phyloP scores from a whole-genome alignment of 2,888 invertebrate genomes.

The Yponomeuta evonymella region DNA sequence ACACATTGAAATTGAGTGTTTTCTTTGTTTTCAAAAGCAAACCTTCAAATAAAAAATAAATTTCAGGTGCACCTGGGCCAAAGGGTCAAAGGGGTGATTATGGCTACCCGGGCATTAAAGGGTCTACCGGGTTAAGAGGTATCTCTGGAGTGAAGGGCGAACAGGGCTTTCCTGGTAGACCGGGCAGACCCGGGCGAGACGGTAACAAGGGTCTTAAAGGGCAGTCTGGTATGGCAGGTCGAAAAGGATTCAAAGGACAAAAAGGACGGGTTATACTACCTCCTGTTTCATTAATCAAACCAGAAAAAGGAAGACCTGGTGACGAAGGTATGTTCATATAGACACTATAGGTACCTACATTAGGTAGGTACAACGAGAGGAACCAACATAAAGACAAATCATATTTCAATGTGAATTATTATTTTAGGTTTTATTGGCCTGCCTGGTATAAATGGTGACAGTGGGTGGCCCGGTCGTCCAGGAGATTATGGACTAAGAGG shows the following conservation, averaged over 20 bases:
- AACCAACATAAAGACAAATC: too few relatives aligned
- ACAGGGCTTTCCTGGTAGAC: constrained; percentile 39
- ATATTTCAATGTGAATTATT: constrained; percentile 6
- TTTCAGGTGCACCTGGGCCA: constrained; percentile 34
- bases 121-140: constrained; percentile 48
- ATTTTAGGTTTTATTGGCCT: constrained; percentile 61
- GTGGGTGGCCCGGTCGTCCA: constrained; percentile 47
- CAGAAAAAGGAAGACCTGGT: constrained; percentile 76
- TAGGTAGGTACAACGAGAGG: too few relatives aligned
- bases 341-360: too few relatives aligned
- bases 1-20: too few relatives aligned
- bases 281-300: constrained; percentile 40
- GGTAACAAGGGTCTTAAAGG: constrained; percentile 65
- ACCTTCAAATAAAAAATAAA: too few relatives aligned
- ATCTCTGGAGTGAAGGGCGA: constrained; percentile 44
- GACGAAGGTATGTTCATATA: constrained; percentile 53
- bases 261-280: constrained; percentile 56
- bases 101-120: constrained; percentile 48
- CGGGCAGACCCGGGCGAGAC: constrained; percentile 56
- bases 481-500: constrained; percentile 49
- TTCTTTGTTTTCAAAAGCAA: too few relatives aligned
- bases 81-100: constrained; percentile 53
- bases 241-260: constrained; percentile 69
- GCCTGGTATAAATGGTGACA: constrained; percentile 55
- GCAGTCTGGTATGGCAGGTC: constrained; percentile 58